Conservation (phyloP, 1,140 invertebrate genomes). For the Cydia splendana region DNA sequence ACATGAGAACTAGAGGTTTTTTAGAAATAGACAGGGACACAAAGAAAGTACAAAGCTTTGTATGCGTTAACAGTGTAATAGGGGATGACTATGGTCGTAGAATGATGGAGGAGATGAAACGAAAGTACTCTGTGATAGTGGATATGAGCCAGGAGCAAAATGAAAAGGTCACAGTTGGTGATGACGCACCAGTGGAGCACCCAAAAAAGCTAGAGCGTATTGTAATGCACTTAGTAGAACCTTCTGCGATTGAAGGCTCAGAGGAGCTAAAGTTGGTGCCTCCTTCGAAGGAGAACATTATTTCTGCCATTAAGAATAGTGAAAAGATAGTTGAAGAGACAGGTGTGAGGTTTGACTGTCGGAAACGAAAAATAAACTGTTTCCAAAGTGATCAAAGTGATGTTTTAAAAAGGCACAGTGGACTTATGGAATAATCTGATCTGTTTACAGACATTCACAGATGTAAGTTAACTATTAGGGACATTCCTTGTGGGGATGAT, state of each 20-base stretch:
- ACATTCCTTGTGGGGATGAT: conserved; percentile 9
- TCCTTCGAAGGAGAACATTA: conserved; percentile 73
- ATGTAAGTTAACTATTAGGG: neutral
- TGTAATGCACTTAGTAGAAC: conserved; percentile 84
- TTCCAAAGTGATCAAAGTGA: conserved; percentile 52
- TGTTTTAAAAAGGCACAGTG: conserved; percentile 64
- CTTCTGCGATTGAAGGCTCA: conserved; percentile 74
- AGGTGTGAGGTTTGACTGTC: conserved; percentile 67
- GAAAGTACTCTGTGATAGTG: conserved; percentile 85
- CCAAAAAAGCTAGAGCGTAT: conserved; percentile 84
- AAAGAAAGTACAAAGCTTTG: conserved; percentile 89
- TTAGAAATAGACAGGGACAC: conserved; percentile 88
- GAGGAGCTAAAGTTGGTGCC: conserved; percentile 65
- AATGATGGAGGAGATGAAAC: conserved; percentile 88
- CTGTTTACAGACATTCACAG: conserved; percentile 14
- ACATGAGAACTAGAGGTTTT: conserved; percentile 89
- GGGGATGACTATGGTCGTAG: conserved; percentile 85
- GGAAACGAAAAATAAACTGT: conserved; percentile 68
- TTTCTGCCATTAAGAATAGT: conserved; percentile 73
- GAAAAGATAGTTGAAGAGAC: conserved; percentile 70
- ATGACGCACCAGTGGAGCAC: conserved; percentile 83
- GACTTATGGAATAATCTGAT: conserved; percentile 37
- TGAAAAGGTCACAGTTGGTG: conserved; percentile 50
- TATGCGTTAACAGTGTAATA: conserved; percentile 91
- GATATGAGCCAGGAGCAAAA: conserved; percentile 70